A percentile compares a stretch with the other conserved stretches of the same genome.
phyloP scores from a whole-genome alignment of 2,113 vertebrate species.

The Muscicapa adusta region DNA sequence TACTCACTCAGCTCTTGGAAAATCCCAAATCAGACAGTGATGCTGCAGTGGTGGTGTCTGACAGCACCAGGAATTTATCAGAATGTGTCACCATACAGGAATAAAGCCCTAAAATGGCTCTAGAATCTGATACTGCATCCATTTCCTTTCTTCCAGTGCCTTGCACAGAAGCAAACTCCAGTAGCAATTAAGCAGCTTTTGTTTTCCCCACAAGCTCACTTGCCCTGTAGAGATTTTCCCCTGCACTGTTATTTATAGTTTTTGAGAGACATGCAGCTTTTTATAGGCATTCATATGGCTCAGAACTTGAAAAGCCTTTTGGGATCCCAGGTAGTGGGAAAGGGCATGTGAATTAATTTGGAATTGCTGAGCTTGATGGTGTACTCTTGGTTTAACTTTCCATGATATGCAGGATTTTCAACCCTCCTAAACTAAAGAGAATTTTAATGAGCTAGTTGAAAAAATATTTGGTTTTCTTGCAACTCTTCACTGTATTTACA shows the following conservation, averaged over 20 bases:
- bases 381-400: constrained; percentile 41
- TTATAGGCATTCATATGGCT: not conserved
- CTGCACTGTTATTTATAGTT: not conserved
- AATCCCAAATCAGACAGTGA: not conserved
- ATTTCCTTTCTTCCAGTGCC: not conserved
- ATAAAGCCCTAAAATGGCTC: not conserved
- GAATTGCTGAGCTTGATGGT: constrained; percentile 53
- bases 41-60: not conserved
- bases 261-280: not conserved
- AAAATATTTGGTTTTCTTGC: constrained; percentile 60
- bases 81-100: not conserved
- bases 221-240: not conserved
- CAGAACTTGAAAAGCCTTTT: not conserved
- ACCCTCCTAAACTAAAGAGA: constrained; percentile 8
- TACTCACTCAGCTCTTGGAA: not conserved
- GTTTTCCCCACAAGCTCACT: not conserved
- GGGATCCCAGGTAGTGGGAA: constrained; percentile 43
- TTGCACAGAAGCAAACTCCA: not conserved
- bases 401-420: constrained; percentile 13
- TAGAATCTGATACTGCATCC: not conserved
- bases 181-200: not conserved
- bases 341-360: constrained; percentile 45
- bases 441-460: constrained; percentile 30
- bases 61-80: not conserved
- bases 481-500: constrained; percentile 44